These are phyloP conservation scores for Zhengitettix transpicula DNA, from an alignment of 2,888 invertebrate genomes.

Conservation along the genomic window DNA sequence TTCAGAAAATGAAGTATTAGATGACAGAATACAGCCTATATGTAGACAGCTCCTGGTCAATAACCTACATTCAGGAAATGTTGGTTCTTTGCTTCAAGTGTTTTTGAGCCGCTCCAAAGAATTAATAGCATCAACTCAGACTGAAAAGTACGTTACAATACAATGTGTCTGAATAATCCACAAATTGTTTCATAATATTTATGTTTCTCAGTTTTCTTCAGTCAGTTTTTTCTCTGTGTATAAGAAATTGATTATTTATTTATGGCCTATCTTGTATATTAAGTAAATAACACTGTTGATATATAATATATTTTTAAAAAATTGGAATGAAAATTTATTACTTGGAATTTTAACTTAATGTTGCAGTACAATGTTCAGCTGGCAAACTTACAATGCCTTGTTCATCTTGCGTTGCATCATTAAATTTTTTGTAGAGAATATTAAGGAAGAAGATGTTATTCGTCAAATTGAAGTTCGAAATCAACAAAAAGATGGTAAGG, in stretches of 20 bases:
- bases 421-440: slow-evolving; percentile 81
- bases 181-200: background rate
- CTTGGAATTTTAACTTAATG: too few species aligned
- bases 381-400: slow-evolving; percentile 89
- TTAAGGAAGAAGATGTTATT: slow-evolving; percentile 74
- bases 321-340: too few species aligned
- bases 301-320: too few species aligned
- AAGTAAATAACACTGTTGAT: too few species aligned
- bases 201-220: background rate
- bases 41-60: slow-evolving; percentile 65
- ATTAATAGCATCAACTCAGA: slow-evolving; percentile 66
- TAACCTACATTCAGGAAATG: slow-evolving; percentile 77
- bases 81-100: slow-evolving; percentile 71
- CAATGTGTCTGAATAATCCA: background rate
- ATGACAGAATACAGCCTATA: slow-evolving; percentile 57
- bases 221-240: too few species aligned
- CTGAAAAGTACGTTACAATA: slow-evolving; percentile 76
- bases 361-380: slow-evolving; percentile 55
- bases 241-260: too few species aligned
- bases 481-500: slow-evolving; percentile 4
- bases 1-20: slow-evolving; percentile 63
- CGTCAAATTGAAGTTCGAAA: slow-evolving; percentile 51
- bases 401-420: slow-evolving; percentile 71
- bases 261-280: too few species aligned
- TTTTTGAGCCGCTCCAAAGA: slow-evolving; percentile 71